A percentile compares a stretch with the other conserved stretches of the same genome.
Conservation (phyloP, 2,113 vertebrate genomes). For the Indri indri region DNA sequence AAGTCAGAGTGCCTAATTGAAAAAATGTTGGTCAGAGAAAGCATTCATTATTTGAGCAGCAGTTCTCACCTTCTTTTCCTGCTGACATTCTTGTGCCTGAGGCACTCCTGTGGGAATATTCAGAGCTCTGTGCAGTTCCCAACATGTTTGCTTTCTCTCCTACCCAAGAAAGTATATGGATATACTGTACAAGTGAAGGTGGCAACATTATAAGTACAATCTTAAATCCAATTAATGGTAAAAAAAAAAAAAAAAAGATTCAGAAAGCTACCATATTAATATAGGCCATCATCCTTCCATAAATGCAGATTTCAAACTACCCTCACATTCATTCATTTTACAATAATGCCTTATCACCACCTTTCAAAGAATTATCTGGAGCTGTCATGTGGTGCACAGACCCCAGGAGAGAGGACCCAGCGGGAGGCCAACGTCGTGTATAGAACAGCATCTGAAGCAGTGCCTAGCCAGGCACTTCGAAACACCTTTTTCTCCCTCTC, state of each 20-base stretch:
- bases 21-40: background rate
- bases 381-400: background rate
- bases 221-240: background rate
- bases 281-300: background rate
- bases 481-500: background rate
- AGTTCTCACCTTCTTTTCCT: background rate
- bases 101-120: background rate
- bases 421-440: background rate
- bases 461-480: background rate
- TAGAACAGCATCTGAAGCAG: background rate
- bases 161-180: background rate
- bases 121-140: background rate
- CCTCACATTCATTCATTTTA: background rate
- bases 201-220: background rate
- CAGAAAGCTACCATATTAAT: background rate
- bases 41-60: background rate
- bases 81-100: background rate
- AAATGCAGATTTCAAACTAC: background rate
- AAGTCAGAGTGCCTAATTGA: background rate
- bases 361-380: background rate
- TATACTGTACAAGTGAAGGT: background rate
- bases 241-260: constrained; percentile 26
- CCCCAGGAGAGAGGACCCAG: background rate
- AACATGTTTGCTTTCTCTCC: background rate
- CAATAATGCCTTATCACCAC: background rate